Evolutionary conservation across 2,113 vertebrate species (phyloP), one percentile per base, ranked within the genome.

Genomic region (Mirounga angustirostris): DNA sequence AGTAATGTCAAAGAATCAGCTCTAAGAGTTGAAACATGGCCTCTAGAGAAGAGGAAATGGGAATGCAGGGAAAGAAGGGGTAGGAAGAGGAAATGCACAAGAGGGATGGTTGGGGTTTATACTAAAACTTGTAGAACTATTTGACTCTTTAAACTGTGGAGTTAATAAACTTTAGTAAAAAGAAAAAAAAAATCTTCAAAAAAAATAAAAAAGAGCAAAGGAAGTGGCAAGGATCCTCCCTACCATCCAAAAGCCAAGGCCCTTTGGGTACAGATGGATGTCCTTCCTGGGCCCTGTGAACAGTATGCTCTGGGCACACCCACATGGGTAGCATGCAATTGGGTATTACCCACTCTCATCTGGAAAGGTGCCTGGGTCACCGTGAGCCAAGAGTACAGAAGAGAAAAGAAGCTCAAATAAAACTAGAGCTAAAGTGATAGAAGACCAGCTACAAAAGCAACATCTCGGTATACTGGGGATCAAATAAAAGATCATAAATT

Each of bases 281-380:
- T 11, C 16, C 24, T 14, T 46, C 46, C 61, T 56, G 19, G 65
- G 21, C 65, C 36, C 79, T 10, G 67, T 15, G 71, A 14, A 58
- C 30, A 21, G 36, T 4, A 7, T 13, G 46, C n/a, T 63, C 46
- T 0, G 9, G 50, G 12, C 50, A 63, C 1, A 4, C 5, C 46
- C 12, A 7, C 6, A 11, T 0, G 36, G 14, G 33, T 54, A 67
- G 58, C 52, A 69, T 0, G 0, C 52, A 46, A 1, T 2, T 0
- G n/a, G 15, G 24, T 0, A 12, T 43, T 2, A 26, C 58, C 76
- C 15, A 8, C 6, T 46, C 36, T 30, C 13, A 3, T 4, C 28
- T 67, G 4, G 3, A 28, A 21, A 61, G 7, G 16, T 50, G 30
- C 50, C 16, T 1, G 1, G 10, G 63, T 43, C 54, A 52, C 71